These are phyloP conservation scores for Meandrina meandrites DNA, from an alignment of 92 coral and sea anemone species.

Conservation along the genomic window DNA sequence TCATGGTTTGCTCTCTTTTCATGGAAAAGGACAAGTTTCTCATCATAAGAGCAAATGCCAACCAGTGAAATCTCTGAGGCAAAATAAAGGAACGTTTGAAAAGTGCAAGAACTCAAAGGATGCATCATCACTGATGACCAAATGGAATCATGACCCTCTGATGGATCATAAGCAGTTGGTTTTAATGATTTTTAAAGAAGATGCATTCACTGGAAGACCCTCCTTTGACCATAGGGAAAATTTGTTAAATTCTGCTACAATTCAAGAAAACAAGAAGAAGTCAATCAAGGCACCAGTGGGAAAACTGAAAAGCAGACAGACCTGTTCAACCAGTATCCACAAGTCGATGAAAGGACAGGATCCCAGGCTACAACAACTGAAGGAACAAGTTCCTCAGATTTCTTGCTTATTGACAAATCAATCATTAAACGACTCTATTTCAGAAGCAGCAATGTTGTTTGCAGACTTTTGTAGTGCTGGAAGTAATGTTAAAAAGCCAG, in stretches of 20 bases:
- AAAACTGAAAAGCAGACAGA: neutral
- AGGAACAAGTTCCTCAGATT: neutral
- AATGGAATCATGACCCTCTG: conserved; percentile 24
- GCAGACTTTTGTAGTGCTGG: neutral
- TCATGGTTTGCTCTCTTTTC: neutral
- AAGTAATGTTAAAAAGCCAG: conserved; percentile 4
- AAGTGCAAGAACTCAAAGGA: neutral
- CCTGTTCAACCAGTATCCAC: neutral
- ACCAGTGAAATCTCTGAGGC: conserved; percentile 9
- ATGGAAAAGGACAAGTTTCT: neutral
- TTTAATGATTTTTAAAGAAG: conserved; percentile 31
- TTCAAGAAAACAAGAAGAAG: neutral
- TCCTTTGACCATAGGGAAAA: neutral
- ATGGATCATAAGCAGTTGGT: conserved; percentile 40
- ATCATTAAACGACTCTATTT: neutral
- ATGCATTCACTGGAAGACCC: conserved; percentile 10
- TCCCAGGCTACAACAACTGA: neutral
- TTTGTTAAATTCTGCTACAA: neutral
- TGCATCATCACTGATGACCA: neutral
- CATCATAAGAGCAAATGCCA: neutral
- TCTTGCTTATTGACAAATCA: neutral
- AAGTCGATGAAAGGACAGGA: neutral
- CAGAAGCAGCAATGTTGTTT: conserved; percentile 22
- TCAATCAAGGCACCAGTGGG: neutral
- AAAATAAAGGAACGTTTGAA: neutral